Percentiles rank a stretch among this genome's conserved stretches.
phyloP scores from a whole-genome alignment of 2,797 vertebrate species.

The Enteromius argenteus region DNA sequence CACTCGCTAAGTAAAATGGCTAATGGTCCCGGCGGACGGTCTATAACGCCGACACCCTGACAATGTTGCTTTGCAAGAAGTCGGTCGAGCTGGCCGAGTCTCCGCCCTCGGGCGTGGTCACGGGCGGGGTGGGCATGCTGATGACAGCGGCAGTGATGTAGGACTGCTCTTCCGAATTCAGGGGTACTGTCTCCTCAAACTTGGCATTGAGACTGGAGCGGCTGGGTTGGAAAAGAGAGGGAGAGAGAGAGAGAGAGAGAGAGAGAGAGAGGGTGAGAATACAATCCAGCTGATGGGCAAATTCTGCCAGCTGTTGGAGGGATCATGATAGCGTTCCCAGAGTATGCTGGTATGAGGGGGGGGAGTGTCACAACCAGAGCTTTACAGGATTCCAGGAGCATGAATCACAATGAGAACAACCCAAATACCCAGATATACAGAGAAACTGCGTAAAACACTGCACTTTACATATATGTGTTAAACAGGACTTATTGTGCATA shows the following conservation, averaged over 20 bases:
- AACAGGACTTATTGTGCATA: neutral
- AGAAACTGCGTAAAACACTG: neutral
- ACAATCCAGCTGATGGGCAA: conserved; percentile 33
- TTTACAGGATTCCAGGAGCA: conserved; percentile 71
- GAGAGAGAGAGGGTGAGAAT: conserved; percentile 16
- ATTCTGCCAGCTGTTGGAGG: conserved; percentile 56
- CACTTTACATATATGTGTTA: neutral
- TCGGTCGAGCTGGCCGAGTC: conserved; percentile 82
- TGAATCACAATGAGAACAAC: conserved; percentile 71
- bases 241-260: neutral
- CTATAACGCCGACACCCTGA: conserved; percentile 95
- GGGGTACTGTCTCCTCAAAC: conserved; percentile 89
- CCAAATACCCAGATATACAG: conserved; percentile 38
- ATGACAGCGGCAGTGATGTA: conserved; percentile 90
- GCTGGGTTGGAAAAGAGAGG: conserved; percentile 70
- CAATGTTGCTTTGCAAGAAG: conserved; percentile 88
- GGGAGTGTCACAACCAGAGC: conserved; percentile 68
- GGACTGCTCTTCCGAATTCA: conserved; percentile 91
- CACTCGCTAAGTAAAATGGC: conserved; percentile 29
- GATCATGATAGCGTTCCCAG: conserved; percentile 36
- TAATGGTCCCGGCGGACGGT: conserved; percentile 56
- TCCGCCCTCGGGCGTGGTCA: conserved; percentile 83
- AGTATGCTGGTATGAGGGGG: conserved; percentile 55
- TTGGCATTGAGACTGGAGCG: conserved; percentile 94
- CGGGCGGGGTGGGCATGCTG: conserved; percentile 85